A percentile compares a stretch with the other conserved stretches of the same genome.
These are phyloP conservation scores for Phalloptychus januarius DNA, from an alignment of 2,797 vertebrate genomes.

Conservation along the genomic window DNA sequence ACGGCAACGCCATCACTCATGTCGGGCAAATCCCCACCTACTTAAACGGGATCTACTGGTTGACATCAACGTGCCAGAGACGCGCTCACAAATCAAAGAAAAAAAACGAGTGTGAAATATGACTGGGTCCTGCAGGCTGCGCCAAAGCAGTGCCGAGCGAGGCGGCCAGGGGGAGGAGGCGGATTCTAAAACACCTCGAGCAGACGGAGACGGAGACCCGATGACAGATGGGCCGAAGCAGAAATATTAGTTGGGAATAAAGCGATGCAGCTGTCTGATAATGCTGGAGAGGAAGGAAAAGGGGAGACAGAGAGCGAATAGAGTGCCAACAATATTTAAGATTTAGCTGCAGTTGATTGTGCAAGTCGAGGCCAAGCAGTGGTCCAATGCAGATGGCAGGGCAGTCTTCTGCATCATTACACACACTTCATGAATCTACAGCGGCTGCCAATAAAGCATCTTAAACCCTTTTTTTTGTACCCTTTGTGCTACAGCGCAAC, in stretches of 20 bases:
- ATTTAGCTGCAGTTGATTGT: slow-evolving; percentile 27
- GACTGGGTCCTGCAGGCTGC: slow-evolving; percentile 7
- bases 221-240: slow-evolving; percentile 37
- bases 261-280: slow-evolving; percentile 49
- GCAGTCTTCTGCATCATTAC: slow-evolving; percentile 1
- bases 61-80: slow-evolving; percentile 10
- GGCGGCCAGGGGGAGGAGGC: background rate
- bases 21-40: background rate
- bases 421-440: slow-evolving; percentile 11
- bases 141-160: slow-evolving; percentile 5
- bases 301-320: slow-evolving; percentile 4
- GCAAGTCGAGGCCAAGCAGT: slow-evolving; percentile 11
- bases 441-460: background rate
- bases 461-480: background rate
- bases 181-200: background rate
- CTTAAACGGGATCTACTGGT: slow-evolving; percentile 19
- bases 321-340: slow-evolving; percentile 11
- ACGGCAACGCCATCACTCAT: background rate
- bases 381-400: slow-evolving; percentile 37
- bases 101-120: slow-evolving; percentile 30
- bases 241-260: slow-evolving; percentile 34
- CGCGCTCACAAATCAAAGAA: slow-evolving; percentile 36
- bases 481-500: background rate
- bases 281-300: slow-evolving; percentile 33
- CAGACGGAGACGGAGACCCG: background rate